Evolutionary conservation across 1,140 invertebrate genomes (phyloP).

Genomic region (roundworm (Caenorhabditis elegans)): DNA sequence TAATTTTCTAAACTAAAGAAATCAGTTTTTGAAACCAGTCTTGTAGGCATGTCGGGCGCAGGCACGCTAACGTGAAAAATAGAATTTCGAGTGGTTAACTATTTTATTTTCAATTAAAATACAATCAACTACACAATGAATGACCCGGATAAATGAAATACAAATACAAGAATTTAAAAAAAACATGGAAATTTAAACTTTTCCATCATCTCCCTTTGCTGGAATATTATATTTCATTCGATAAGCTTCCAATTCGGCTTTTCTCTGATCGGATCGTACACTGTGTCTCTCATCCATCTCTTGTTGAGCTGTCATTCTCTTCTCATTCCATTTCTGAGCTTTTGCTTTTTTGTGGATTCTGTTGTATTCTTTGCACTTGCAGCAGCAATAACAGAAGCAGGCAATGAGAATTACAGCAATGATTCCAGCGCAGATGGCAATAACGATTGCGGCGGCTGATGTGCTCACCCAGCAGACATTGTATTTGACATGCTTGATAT

Average conservation of each 20-base stretch:
- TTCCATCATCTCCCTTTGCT: not conserved
- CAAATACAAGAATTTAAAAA: not conserved
- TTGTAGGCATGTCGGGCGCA: no score
- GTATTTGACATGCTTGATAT: constrained; percentile 32
- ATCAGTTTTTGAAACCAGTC: no score
- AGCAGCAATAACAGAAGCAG: constrained; percentile 17
- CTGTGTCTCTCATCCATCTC: not conserved
- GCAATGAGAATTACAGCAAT: constrained; percentile 21
- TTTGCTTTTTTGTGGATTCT: constrained; percentile 11
- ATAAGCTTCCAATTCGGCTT: constrained; percentile 19
- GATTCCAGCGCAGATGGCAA: constrained; percentile 19
- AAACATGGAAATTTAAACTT: not conserved
- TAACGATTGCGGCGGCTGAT: constrained; percentile 19
- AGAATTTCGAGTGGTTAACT: no score
- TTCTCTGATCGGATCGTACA: constrained; percentile 18
- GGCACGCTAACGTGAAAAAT: no score
- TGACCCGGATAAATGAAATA: not conserved
- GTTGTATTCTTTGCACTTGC: constrained; percentile 37
- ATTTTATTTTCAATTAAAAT: not conserved
- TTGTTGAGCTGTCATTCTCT: not conserved
- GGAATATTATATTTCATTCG: constrained; percentile 25
- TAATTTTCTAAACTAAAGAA: no score
- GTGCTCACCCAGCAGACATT: constrained; percentile 38
- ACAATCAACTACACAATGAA: no score
- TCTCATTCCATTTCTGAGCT: constrained; percentile 14